Base-by-base conservation (phyloP, 2,888 invertebrate genomes). In the Macaria notata region DNA sequence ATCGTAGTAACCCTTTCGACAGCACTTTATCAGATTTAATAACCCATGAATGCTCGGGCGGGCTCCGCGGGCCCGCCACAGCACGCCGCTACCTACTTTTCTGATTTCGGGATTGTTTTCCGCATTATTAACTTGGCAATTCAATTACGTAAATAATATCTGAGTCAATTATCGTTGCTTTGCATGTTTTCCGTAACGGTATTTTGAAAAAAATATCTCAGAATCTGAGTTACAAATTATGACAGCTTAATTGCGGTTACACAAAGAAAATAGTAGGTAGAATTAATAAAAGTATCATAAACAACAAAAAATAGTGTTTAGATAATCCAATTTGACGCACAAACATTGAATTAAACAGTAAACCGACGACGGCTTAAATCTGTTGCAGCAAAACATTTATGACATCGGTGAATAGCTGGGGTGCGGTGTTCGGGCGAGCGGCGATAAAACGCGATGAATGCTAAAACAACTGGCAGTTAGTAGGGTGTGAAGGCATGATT, bases 41-140 rank as follows among this genome's bases (percentile, higher is more conserved):
- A 86, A 75, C 79, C 83, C 91, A 87, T 88, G 79, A 89, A 88
- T 76, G 77, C 73, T 19, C 19, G 19, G 19, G 19, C 19, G 19
- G 70, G 70, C 67, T 68, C 75, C 19, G 19, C 19, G 75, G 79
- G 74, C 70, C 69, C 74, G 49, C 44, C 77, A 73, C 79, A 70
- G 76, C 69, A 70, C 70, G 78, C 73, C 69, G 70, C 77, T 75
- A 82, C 78, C 77, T 75, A 81, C 78, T 89, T 87, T 88, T 83
- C 85, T 80, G 84, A 84, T 84, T 86, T 83, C 79, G 75, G 79
- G 84, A 88, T 88, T 89, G 88, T 90, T 89, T 88, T 83, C 86
- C 89, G 89, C 87, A 84, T 88, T 88, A 88, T 91, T 90, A 89
- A 87, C 81, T 84, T 78, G 79, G 79, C 91, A 87, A 88, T 85